Base-by-base conservation (phyloP, 2,113 vertebrate species). In the Thunnus thynnus region DNA sequence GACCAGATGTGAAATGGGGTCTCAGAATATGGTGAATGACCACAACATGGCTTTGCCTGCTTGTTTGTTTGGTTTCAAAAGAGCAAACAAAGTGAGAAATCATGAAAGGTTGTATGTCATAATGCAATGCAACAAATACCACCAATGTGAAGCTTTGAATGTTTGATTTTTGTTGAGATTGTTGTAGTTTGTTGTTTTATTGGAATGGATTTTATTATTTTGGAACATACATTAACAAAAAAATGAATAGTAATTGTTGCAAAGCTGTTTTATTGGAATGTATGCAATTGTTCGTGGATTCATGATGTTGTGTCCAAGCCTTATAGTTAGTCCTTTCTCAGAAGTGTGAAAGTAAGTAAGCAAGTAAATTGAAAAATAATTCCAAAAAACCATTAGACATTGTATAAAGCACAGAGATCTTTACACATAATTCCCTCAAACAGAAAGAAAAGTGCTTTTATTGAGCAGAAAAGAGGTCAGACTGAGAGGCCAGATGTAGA, bases 401-500 rank as follows among this genome's bases (percentile, higher is more conserved):
- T 55, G 30, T 72, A 13, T 41, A 64, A 68, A 67, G 67, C 58
- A 27, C 36, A 44, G 20, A 44, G 30, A 36, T 80, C 11, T 27
- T 18, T 9, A 4, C 12, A 56, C 22, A n/a, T 44, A 67, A 57
- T 69, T 68, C 67, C 18, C 7, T 57, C n/a, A 51, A 27, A 66
- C 13, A 54, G 30, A 69, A 63, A 54, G 47, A 66, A 79, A 70
- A 73, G 72, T 69, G 55, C 83, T 85, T 83, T 68, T 14, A 75
- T 57, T 78, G 13, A 71, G 56, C 32, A 57, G 50, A 56, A 74
- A 76, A n/a, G 58, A 79, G 54, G 67, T 16, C 54, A 69, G 48
- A 41, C 64, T 30, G 60, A 55, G 60, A 76, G 80, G 57, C 46
- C 72, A 78, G 78, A 77, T 80, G 48, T 18, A 83, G 86, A 84